Percentiles rank a stretch among this genome's conserved stretches.
phyloP scores from a whole-genome alignment of 2,888 invertebrate genomes.

The Drosophila mimetica region DNA sequence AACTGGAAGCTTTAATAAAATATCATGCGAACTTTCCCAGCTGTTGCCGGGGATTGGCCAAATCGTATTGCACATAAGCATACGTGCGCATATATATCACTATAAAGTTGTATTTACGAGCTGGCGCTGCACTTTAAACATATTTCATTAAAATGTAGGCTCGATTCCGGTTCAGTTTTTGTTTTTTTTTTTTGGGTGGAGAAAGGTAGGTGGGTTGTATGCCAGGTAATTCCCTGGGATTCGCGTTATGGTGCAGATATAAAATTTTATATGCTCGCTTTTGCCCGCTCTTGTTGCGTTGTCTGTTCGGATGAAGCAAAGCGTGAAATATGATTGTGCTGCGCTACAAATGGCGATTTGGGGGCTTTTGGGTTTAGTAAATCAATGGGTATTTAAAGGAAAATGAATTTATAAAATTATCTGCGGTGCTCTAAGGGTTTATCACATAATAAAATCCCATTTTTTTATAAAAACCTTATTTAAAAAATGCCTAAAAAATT shows the following conservation, averaged over 20 bases:
- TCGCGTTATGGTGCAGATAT: constrained; percentile 60
- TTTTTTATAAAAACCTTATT: too few species aligned
- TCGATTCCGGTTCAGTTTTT: constrained; percentile 13
- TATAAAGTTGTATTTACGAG: constrained; percentile 48
- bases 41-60: constrained; percentile 42
- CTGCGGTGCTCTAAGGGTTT: too few species aligned
- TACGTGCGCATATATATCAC: constrained; percentile 32
- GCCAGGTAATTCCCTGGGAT: constrained; percentile 41
- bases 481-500: too few species aligned
- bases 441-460: too few species aligned
- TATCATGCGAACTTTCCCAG: constrained; percentile 60
- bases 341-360: constrained; percentile 39
- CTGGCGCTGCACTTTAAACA: constrained; percentile 56
- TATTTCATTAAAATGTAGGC: constrained; percentile 73
- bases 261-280: constrained; percentile 53
- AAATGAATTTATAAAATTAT: not conserved
- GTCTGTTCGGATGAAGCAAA: constrained; percentile 65
- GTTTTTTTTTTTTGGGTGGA: not conserved
- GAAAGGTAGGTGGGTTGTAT: not conserved
- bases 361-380: not conserved
- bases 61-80: constrained; percentile 42
- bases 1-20: constrained; percentile 70
- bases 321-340: constrained; percentile 77
- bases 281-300: constrained; percentile 45
- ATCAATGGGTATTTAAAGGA: not conserved